Base-by-base conservation (phyloP, 2,797 vertebrate genomes). In the Poeciliopsis infans region DNA sequence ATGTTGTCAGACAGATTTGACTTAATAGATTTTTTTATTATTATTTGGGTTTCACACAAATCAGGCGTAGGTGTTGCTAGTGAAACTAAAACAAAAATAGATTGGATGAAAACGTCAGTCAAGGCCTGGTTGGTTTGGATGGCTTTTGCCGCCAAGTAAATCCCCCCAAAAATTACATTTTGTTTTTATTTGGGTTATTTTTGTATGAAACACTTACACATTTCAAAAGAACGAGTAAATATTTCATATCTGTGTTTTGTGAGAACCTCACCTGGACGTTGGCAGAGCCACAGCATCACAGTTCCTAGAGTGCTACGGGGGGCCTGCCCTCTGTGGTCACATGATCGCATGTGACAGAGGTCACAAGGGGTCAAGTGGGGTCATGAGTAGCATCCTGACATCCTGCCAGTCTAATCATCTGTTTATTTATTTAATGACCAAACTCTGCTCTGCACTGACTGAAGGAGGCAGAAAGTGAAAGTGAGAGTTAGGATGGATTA, bases 301-400 rank as follows among this genome's bases (percentile, higher is more conserved):
- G 1, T 73, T 80, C 46, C 39, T 55, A 28, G 74, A 39, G 28
- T n/a, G 47, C 66, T 73, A 74, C 72, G 80, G 53, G 36, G 36
- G 18, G 74, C 78, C 79, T 72, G 72, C 74, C 36, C 41, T 79
- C 61, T 74, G 77, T 91, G 94, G 94, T 95, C 92, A 94, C 93
- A 95, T 95, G 95, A 96, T 95, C 85, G 74, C 89, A 94, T 92
- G 91, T 95, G 95, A 95, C 95, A 96, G 94, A 79, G 93, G 94
- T 95, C 92, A 85, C 55, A 15, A 78, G 83, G 87, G 94, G 95
- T 96, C 95, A 96, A 96, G 95, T 96, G 95, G 95, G 94, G 94
- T 96, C 94, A 87, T 74, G 82, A 88, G 91, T 81, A 82, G 86
- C 90, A 94, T 95, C 95, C 95, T 94, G 95, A 91, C 92, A 88